Percentiles rank a stretch among this genome's conserved stretches.
Conservation (phyloP, 2,797 vertebrate species). For the Enteromius treurensis region DNA sequence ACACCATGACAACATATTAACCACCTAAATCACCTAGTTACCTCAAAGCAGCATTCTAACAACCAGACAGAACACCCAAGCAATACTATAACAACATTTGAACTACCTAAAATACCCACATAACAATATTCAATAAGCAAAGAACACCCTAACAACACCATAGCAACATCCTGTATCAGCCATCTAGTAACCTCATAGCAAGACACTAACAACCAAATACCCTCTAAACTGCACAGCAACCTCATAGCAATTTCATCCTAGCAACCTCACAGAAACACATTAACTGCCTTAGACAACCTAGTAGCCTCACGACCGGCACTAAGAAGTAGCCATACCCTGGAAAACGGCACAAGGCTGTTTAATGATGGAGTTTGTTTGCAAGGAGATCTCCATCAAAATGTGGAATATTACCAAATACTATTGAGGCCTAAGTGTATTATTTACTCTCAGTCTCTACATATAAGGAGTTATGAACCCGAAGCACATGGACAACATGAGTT, state of each 20-base stretch:
- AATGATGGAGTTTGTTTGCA: slow-evolving; percentile 2
- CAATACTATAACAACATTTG: not conserved
- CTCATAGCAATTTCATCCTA: not conserved
- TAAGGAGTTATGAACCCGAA: slow-evolving; percentile 19
- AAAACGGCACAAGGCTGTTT: not conserved
- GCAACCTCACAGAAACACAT: not conserved
- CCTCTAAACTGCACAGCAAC: not conserved
- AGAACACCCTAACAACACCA: not conserved
- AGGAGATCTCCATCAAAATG: not conserved
- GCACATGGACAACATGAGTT: slow-evolving; percentile 27
- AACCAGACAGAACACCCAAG: not conserved
- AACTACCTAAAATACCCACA: not conserved
- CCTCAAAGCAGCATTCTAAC: not conserved
- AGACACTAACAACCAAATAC: not conserved
- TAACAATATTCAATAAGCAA: not conserved
- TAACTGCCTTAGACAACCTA: not conserved
- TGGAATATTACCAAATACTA: slow-evolving; percentile 2
- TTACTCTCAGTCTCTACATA: slow-evolving; percentile 26
- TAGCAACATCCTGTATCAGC: not conserved
- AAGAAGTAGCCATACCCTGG: not conserved
- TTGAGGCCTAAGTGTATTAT: not conserved
- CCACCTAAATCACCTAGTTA: too few species aligned
- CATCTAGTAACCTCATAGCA: not conserved
- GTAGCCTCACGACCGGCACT: not conserved
- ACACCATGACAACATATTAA: too few species aligned